A percentile compares a stretch with the other conserved stretches of the same genome.
Conservation (phyloP, 2,113 vertebrate genomes). For the Pitta sordida region DNA sequence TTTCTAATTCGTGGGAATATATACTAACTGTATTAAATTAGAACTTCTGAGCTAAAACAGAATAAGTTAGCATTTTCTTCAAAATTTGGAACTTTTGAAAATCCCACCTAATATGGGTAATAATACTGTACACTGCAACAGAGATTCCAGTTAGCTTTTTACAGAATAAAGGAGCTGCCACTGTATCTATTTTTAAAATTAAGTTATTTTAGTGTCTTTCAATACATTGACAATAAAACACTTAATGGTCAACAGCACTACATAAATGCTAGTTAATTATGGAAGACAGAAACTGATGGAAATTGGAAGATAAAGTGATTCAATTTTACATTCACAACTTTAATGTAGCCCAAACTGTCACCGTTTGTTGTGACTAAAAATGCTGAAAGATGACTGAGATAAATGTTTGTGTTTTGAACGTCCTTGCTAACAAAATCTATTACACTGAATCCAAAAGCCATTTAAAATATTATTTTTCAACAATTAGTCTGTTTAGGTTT, state of each 20-base stretch:
- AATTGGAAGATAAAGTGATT: constrained; percentile 14
- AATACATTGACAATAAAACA: constrained; percentile 12
- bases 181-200: constrained; percentile 10
- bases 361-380: constrained; percentile 11
- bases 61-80: not conserved
- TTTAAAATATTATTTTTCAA: constrained; percentile 16
- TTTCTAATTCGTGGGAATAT: not conserved
- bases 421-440: not conserved
- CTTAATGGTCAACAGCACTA: constrained; percentile 3
- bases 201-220: not conserved
- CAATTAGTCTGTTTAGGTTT: not conserved
- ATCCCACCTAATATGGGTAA: not conserved
- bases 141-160: not conserved
- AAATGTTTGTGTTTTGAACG: not conserved
- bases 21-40: not conserved
- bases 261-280: not conserved
- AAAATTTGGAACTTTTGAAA: not conserved
- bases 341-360: no score
- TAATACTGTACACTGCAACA: not conserved
- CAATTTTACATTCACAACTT: constrained; percentile 1
- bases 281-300: constrained; percentile 2
- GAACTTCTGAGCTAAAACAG: not conserved
- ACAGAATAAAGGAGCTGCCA: not conserved
- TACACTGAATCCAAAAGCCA: not conserved
- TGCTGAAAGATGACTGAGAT: not conserved